Conservation (phyloP, 2,888 invertebrate genomes). For the Rosalia funebris region DNA sequence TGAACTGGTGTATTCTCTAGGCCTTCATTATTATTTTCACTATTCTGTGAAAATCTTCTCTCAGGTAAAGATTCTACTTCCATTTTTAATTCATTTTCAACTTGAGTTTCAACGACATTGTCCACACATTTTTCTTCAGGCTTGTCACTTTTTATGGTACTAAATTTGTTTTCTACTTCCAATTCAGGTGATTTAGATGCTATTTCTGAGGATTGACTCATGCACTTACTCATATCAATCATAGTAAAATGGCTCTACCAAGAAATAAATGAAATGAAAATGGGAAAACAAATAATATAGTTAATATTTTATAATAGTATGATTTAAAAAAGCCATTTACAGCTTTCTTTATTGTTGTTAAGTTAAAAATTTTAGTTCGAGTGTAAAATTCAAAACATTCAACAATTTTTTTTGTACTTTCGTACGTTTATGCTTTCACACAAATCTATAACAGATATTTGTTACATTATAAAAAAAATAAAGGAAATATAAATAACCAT, state of each 20-base stretch:
- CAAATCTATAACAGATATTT: background rate
- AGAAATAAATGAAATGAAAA: conserved; percentile 19
- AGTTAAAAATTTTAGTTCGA: no score
- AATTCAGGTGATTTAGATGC: conserved; percentile 43
- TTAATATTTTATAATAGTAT: no score
- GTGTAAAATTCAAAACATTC: no score
- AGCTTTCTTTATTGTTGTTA: no score
- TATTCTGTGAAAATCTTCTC: conserved; percentile 58
- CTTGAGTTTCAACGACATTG: conserved; percentile 31
- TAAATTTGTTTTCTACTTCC: conserved; percentile 54
- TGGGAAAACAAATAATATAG: background rate
- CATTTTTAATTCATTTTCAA: conserved; percentile 58
- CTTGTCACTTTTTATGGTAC: conserved; percentile 51
- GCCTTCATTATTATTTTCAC: conserved; percentile 57
- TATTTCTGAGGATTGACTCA: conserved; percentile 51
- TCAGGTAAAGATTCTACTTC: conserved; percentile 53
- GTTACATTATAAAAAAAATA: background rate
- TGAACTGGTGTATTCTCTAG: conserved; percentile 58
- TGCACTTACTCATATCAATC: conserved; percentile 60
- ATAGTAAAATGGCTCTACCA: conserved; percentile 60
- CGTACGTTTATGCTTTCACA: no score
- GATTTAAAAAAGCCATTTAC: no score
- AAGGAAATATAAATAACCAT: conserved; percentile 55
- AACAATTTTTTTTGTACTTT: no score
- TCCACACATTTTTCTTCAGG: conserved; percentile 45